Base-by-base conservation (phyloP, 53 echinoderm and acorn worm genomes). In the Patiria pectinifera region DNA sequence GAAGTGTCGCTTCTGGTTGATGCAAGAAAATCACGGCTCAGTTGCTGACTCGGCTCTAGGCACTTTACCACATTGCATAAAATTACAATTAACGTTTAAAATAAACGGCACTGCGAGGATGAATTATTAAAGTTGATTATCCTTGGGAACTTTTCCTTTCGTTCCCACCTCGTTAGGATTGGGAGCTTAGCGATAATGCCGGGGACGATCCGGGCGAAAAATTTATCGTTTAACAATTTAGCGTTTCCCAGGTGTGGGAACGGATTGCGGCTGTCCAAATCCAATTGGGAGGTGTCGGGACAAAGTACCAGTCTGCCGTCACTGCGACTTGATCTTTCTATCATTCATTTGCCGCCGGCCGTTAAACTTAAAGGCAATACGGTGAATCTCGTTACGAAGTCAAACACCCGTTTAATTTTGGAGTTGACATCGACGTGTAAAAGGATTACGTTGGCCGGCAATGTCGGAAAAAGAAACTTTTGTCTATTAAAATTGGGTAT, bases 251-350 rank as follows among this genome's bases (percentile, higher is more conserved):
- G 78, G 88, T 88, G 88, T 88, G 44, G 77, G 77, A 63, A 59
- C 59, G 26, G 88, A 88, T 88, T 43, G 78, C 10, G n/a, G 59
- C 88, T 88, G 78, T 88, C 88, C 78, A 77, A 59, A 88, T 88
- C 88, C 88, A 61, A 88, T 88, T 62, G 77, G 76, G 26, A 76
- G 88, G 88, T 88, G 88, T 88, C 88, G 22, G 78, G 78, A 88
- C 88, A 77, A 77, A 88, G 25, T 77, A 78, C 78, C 45, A 24
- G 59, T 62, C 62, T 26, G 77, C 88, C 45, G 78, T 88, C 88
- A 24, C 12, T 9, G 24, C 21, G 79, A 44, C 88, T 88, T 88
- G 45, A 88, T 88, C 35, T 78, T 88, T 78, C 88, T 78, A 77
- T 88, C 44, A 21, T 12, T 88, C 78, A 61, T 88, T 60, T 49